Evolutionary conservation across 2,113 vertebrate genomes (phyloP), one percentile per base, ranked within the genome.

Genomic region (Eonycteris spelaea): DNA sequence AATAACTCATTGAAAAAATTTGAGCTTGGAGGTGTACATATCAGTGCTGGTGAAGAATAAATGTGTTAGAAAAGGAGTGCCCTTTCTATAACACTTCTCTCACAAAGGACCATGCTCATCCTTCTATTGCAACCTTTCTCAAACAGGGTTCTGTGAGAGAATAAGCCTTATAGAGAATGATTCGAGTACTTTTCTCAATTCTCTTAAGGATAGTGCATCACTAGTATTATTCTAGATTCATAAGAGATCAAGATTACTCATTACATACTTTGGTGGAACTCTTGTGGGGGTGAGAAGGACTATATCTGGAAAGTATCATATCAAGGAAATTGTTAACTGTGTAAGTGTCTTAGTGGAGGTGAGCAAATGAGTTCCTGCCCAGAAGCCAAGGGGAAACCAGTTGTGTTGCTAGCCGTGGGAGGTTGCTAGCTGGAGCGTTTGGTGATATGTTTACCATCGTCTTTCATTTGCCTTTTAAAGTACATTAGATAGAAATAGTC

Each of bases 271-370:
- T 68, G 51, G 18, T 86, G 19, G 43, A 86, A 82, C 12, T 30
- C 68, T 77, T 22, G 14, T 90, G 71, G 91, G 59, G 57, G 24
- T 26, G 57, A 59, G 19, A 84, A 83, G 28, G 65, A 16, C 59
- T 91, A 1, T 80, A 16, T 95, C 70, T 71, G 22, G 67, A 88
- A 38, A 61, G 18, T 51, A 38, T 59, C 73, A 57, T 80, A 90
- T 38, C 35, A 70, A 18, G 43, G 74, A 13, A 78, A n/a, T 83
- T 59, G 30, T 83, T 73, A 79, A 35, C 70, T 86, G 10, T 59
- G 16, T 68, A 59, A 30, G 24, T 92, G 11, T 95, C 84, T 96
- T 94, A 89, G 30, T 86, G 45, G 59, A 94, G 61, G 68, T 94
- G 71, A 77, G 7, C 45, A 70, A 77, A n/a, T 90, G 57, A 86